Evolutionary conservation across 2,113 vertebrate species (phyloP), one percentile per base, ranked within the genome.

Genomic region (Aegotheles bennettii): DNA sequence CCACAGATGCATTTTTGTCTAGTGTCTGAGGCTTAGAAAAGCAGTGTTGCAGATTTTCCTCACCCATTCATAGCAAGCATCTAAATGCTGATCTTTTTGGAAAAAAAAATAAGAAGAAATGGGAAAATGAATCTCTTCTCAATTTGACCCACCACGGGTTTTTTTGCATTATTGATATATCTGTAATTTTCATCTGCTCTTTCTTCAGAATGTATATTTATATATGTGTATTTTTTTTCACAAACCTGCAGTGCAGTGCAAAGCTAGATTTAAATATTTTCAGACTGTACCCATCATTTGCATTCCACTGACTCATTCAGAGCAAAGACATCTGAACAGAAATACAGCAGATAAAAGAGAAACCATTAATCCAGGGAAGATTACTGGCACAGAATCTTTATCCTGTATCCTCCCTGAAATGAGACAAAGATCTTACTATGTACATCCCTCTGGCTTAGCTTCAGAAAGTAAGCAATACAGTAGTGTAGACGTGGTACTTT

Each of bases 301-400:
- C 99, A 99, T 99, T 99, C 99, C 98, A 99, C 98, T 98, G 98
- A 98, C 98, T 99, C 98, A 98, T 98, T 98, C 98, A 98, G 98
- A 98, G 98, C 97, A 98, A 98, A 99, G 99, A 99, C 99, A 99
- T 99, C 99, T 98, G 99, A 99, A 98, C 98, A 97, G 98, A 99
- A 99, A 99, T 99, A 98, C 98, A 98, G 98, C 98, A 99, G 99
- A 99, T 99, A 99, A 99, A 99, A 99, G 99, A 99, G 99, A 99
- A 99, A 99, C 99, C 98, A 99, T 99, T 99, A 99, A 99, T 99
- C 99, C 99, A 98, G 98, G 97, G 97, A 99, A 99, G 99, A 99
- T 99, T 99, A 99, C 99, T 99, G 98, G 98, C 98, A 98, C 98
- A 98, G 99, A 99, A 99, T 99, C 99, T 99, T 99, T 99, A 99